Evolutionary conservation across 2,113 vertebrate genomes (phyloP).

Genomic region (Naja naja): DNA sequence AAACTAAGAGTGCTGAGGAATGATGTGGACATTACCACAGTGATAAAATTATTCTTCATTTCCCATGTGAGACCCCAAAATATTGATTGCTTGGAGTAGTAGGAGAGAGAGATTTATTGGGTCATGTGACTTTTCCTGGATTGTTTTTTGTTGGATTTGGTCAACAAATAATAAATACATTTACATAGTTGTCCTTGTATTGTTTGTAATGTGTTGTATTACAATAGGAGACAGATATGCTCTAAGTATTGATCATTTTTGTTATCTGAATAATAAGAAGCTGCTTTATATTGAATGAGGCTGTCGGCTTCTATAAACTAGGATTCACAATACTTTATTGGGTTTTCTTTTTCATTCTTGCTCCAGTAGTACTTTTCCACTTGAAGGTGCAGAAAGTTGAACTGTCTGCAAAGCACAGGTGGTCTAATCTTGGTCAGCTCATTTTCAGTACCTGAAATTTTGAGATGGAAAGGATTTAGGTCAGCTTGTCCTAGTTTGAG

Average conservation of each 20-base stretch:
- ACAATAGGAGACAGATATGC: not conserved
- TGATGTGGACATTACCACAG: not conserved
- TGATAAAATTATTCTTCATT: not conserved
- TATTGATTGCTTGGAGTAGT: not conserved
- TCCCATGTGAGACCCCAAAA: not conserved
- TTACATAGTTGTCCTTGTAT: not conserved
- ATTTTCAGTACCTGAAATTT: not conserved
- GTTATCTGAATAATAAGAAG: no score
- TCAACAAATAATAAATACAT: no score
- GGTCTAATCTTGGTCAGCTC: not conserved
- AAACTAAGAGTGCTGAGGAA: conserved; percentile 3
- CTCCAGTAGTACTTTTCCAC: not conserved
- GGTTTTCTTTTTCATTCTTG: not conserved
- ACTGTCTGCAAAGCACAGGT: not conserved
- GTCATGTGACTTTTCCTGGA: not conserved
- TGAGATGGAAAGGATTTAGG: not conserved
- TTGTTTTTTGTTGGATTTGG: not conserved
- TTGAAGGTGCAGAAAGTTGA: not conserved
- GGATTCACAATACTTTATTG: not conserved
- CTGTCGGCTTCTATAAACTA: not conserved
- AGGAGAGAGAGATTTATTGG: not conserved
- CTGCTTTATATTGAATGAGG: not conserved
- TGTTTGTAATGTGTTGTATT: not conserved
- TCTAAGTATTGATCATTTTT: not conserved
- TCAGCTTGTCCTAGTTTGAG: not conserved